Evolutionary conservation across 92 coral and sea anemone species (phyloP).

Genomic region (Chrysogorgia sp.): DNA sequence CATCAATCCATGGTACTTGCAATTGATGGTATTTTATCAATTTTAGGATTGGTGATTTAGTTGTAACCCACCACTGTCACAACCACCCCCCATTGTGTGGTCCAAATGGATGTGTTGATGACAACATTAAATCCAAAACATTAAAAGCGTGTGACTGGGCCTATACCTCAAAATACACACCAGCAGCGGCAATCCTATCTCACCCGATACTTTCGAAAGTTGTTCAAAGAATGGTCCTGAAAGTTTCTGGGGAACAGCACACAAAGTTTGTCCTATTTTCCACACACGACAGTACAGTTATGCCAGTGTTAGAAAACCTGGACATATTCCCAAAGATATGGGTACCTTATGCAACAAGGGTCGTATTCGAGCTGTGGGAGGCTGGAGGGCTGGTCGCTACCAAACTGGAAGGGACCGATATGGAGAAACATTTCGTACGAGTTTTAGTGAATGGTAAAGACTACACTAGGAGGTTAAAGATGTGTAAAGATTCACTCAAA

Average conservation of each 20-base stretch:
- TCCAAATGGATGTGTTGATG: slow-evolving; percentile 73
- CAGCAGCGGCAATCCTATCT: slow-evolving; percentile 55
- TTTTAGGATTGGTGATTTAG: slow-evolving; percentile 71
- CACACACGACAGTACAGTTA: slow-evolving; percentile 84
- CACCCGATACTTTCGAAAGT: slow-evolving; percentile 78
- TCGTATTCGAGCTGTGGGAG: slow-evolving; percentile 90
- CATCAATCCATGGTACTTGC: too few relatives aligned
- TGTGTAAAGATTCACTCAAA: slow-evolving; percentile 65
- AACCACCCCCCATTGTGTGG: slow-evolving; percentile 77
- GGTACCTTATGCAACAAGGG: slow-evolving; percentile 79
- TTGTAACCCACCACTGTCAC: slow-evolving; percentile 75
- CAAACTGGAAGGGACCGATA: not conserved
- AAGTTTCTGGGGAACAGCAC: slow-evolving; percentile 48
- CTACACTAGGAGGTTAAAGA: slow-evolving; percentile 69
- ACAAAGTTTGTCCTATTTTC: slow-evolving; percentile 77
- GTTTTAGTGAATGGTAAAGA: slow-evolving; percentile 78
- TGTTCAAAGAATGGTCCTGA: slow-evolving; percentile 70
- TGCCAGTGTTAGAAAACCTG: slow-evolving; percentile 67
- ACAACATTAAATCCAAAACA: slow-evolving; percentile 53
- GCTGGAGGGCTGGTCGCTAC: slow-evolving; percentile 17
- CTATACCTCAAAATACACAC: slow-evolving; percentile 63
- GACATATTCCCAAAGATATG: slow-evolving; percentile 69
- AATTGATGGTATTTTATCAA: not conserved
- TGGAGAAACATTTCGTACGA: slow-evolving; percentile 46
- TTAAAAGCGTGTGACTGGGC: slow-evolving; percentile 69